phyloP scores from a whole-genome alignment of 2,797 vertebrate species.

The Cetoscarus ocellatus region DNA sequence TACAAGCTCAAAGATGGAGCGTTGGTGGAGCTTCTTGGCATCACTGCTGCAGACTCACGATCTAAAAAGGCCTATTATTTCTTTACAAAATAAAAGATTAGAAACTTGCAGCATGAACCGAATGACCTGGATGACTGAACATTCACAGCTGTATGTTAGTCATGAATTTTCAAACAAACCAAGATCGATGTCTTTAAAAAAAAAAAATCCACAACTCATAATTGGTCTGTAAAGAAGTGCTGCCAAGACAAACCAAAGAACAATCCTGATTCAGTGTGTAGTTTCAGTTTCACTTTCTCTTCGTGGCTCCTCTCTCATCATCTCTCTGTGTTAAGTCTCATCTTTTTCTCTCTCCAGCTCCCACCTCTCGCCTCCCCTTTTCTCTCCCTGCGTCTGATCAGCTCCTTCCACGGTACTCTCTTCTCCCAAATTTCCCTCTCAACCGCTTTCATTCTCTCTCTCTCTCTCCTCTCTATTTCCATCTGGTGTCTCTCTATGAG shows the following conservation, averaged over 20 bases:
- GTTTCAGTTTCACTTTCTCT: constrained; percentile 16
- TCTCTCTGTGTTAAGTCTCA: constrained; percentile 29
- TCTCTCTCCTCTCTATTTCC: constrained; percentile 48
- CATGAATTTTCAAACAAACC: constrained; percentile 7
- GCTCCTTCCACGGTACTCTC: constrained; percentile 51
- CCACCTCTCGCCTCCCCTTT: constrained; percentile 22
- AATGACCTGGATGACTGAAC: background rate
- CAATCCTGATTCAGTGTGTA: constrained; percentile 22
- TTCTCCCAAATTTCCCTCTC: constrained; percentile 55
- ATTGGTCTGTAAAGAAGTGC: constrained; percentile 5
- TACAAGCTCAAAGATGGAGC: no score
- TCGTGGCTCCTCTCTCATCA: constrained; percentile 18
- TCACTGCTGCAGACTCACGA: no score
- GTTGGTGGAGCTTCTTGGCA: no score
- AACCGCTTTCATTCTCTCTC: constrained; percentile 39
- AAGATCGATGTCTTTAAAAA: constrained; percentile 8
- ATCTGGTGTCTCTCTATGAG: constrained; percentile 78
- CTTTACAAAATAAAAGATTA: no score
- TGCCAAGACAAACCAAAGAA: constrained; percentile 6
- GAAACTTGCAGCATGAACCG: no score
- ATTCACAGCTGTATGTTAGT: background rate
- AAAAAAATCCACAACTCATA: background rate
- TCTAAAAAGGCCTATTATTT: no score
- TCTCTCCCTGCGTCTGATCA: constrained; percentile 47
- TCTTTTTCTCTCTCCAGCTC: constrained; percentile 11